Base-by-base conservation (phyloP, 2,113 vertebrate species). In the Pomatostomus ruficeps region DNA sequence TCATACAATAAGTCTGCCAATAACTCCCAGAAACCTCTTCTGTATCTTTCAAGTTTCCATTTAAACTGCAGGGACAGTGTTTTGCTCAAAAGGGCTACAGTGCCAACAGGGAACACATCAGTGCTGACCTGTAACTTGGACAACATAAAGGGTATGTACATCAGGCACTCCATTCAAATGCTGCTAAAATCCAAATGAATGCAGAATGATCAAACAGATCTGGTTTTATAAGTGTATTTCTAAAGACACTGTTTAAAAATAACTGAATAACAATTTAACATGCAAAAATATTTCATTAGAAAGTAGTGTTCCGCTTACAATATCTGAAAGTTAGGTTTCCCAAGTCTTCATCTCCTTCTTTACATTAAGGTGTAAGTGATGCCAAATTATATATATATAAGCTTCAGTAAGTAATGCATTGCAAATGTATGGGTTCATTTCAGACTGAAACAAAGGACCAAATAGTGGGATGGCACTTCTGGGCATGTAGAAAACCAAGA, bases 41-140 rank as follows among this genome's bases (percentile, higher is more conserved):
- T 98, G 8, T 93, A 96, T 83, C 79, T 98, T 87, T 91, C 98
- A 78, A 97, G 98, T 12, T 85, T 95, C 18, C 95, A 97, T 62
- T 96, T 98, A 10, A 94, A 95, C 54, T 98, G 98, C 86, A 90
- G 78, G 6, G 38, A 72, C 24, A 25, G 33, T 33, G 81, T 97
- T 73, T 58, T 91, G 31, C 81, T 98, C 68, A 97, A 89, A 91
- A 98, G 82, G 65, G 55, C 97, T 88, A 96, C 93, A 6, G 94
- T 98, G 28, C 72, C 96, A 12, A 49, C 48, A 7, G 98, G 97
- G 76, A 92, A 95, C 49, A 92, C 97, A 40, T 59, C 94, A 15
- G 91, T 97, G 52, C 96, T 96, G 7, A 26, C 12, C 45, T 92
- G 74, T 49, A 33, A 49, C 63, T 10, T 57, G 38, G 79, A 58